These are phyloP conservation scores for Pangasius sanitwongsei DNA, from an alignment of 2,797 vertebrate species.

Conservation along the genomic window DNA sequence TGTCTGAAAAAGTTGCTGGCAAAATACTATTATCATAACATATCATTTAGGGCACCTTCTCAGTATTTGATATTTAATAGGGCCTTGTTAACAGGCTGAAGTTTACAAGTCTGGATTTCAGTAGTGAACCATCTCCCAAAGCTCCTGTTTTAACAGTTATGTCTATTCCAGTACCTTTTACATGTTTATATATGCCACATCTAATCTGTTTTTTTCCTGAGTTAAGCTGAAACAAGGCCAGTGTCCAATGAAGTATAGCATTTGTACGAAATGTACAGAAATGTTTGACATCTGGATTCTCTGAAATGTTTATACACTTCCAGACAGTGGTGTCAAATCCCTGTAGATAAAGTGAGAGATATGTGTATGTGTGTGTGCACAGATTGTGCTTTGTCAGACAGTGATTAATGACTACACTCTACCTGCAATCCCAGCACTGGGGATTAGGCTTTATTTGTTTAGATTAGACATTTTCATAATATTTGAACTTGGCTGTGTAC, in stretches of 20 bases:
- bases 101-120: neutral
- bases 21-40: neutral
- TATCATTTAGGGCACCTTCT: neutral
- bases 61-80: slow-evolving; percentile 12
- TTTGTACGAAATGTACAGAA: slow-evolving; percentile 27
- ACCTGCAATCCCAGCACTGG: slow-evolving; percentile 45
- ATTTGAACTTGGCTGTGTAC: slow-evolving; percentile 49
- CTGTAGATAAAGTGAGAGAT: slow-evolving; percentile 28
- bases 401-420: slow-evolving; percentile 58
- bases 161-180: neutral
- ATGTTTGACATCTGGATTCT: slow-evolving; percentile 46
- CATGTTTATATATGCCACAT: neutral
- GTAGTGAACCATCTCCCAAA: neutral
- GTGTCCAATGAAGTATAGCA: slow-evolving; percentile 17
- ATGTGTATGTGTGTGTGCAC: slow-evolving; percentile 33
- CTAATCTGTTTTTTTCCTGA: slow-evolving; percentile 8
- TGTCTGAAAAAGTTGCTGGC: neutral
- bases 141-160: slow-evolving; percentile 9
- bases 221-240: slow-evolving; percentile 21
- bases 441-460: slow-evolving; percentile 52
- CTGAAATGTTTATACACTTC: slow-evolving; percentile 42
- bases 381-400: slow-evolving; percentile 46
- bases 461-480: slow-evolving; percentile 47
- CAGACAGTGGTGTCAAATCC: slow-evolving; percentile 41
- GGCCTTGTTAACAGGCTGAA: neutral